Base-by-base conservation (phyloP, 2,113 vertebrate species). In the Xiphophorus couchianus region DNA sequence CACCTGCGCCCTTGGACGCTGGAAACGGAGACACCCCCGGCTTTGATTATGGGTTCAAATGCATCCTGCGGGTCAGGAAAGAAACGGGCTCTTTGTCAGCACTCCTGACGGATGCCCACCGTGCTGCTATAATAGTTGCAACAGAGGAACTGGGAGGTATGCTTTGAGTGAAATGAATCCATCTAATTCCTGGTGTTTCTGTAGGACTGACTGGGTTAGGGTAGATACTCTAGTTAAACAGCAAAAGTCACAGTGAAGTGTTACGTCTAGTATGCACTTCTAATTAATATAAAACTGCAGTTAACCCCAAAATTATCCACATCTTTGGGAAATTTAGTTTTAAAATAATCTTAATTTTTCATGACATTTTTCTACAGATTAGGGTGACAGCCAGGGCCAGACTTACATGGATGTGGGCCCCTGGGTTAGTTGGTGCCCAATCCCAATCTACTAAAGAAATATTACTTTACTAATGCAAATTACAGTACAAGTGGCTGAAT, bases 1-100 rank as follows among this genome's bases (percentile, higher is more conserved):
- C 91, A 93, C 91, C 91, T 92, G 91, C 65, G 86, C 73, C 77
- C 90, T 91, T 89, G 90, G 86, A 85, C 62, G 62, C 65, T 10
- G 73, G 78, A 88, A 85, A 65, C 0, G 44, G 82, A 89, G 77
- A 88, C 88, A 86, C 83, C 70, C 70, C 76, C 30, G 48, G 76
- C 62, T 88, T 80, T 84, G 73, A 82, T 84, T 42, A 39, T 67
- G 78, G 80, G 69, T 72, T 83, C 81, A 68, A 73, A 84, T 86
- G 72, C 65, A 68, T 73, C 77, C 71, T 73, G 65, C n/a, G 74
- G 62, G 42, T 78, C 61, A 25, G 61, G 74, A 82, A 73, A 84
- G 77, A 76, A 77, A 74, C 3, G 5, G 69, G 25, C 67, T 79
- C 63, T 83, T 83, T 83, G 77, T 83, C 72, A 29, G 74, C 71